phyloP scores from a whole-genome alignment of 2,113 vertebrate species.

The Oryzias javanicus region DNA sequence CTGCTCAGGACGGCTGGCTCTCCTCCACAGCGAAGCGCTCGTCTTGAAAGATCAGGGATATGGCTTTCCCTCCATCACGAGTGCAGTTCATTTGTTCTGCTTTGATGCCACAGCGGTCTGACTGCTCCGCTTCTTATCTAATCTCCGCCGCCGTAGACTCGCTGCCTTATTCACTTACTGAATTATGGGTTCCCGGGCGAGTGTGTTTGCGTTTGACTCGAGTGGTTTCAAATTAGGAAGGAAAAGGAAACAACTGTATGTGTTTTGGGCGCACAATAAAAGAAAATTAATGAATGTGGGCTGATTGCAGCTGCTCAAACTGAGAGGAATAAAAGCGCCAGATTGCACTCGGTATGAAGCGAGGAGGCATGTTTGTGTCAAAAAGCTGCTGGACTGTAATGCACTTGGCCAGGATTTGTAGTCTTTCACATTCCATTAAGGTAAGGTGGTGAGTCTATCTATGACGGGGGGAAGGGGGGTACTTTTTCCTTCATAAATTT shows the following conservation, averaged over 20 bases:
- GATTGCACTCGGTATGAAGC: slow-evolving; percentile 32
- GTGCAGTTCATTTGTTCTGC: slow-evolving; percentile 70
- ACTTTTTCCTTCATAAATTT: no score
- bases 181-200: slow-evolving; percentile 49
- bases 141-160: slow-evolving; percentile 55
- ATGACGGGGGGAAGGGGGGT: no score
- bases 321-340: slow-evolving; percentile 26
- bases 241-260: slow-evolving; percentile 46
- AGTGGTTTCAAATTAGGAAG: slow-evolving; percentile 59
- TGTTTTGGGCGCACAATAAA: slow-evolving; percentile 28
- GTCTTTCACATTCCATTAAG: no score
- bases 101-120: slow-evolving; percentile 50
- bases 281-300: slow-evolving; percentile 44
- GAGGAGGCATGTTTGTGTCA: neutral
- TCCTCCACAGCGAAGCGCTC: slow-evolving; percentile 47
- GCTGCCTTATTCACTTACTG: slow-evolving; percentile 67
- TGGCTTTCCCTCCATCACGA: slow-evolving; percentile 55
- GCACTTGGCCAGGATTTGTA: no score
- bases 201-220: slow-evolving; percentile 32
- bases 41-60: slow-evolving; percentile 66
- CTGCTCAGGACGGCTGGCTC: slow-evolving; percentile 47
- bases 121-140: slow-evolving; percentile 70
- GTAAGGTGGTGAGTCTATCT: no score
- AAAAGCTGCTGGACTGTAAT: neutral
- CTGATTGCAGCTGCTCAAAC: slow-evolving; percentile 39